Base-by-base conservation (phyloP, 2,888 invertebrate genomes). In the Agrochola lychnidis region DNA sequence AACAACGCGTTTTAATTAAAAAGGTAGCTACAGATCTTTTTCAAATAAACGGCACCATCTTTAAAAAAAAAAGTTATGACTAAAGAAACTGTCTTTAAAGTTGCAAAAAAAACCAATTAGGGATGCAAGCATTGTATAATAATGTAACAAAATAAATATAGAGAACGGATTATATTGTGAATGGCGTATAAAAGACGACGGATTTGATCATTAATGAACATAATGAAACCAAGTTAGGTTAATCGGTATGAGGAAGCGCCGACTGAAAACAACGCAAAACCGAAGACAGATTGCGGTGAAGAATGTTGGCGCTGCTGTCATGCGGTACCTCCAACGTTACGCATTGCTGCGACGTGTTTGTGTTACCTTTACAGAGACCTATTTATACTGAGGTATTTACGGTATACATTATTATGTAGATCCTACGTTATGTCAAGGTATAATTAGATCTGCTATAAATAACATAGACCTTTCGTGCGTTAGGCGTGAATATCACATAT, bases 181-280 rank as follows among this genome's bases (percentile, higher is more conserved):
- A 36, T 30, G 51, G 22, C 36, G 22, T 53, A 53, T 59, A 76
- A 19, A 51, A 53, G 42, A 48, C 30, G n/a, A 67, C n/a, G 25
- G 62, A 68, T 69, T 76, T 78, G 56, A 72, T 79, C 76, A 85
- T 77, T 56, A 71, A 75, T 76, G 56, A 82, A 71, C 51, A 66
- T 67, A 59, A 73, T 76, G 69, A 48, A 56, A 76, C 64, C 67
- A 64, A 76, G 73, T 82, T 66, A 76, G 67, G 68, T 79, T 78
- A 82, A 79, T 82, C 67, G 73, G 67, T 79, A 68, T 70, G 74
- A 76, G 79, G 79, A 81, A 74, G 78, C 82, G 79, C 78, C 63
- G 70, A 82, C 79, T 83, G 76, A 86, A 87, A 89, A 84, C 86
- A 89, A 88, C 81, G 86, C 85, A 80, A 79, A 82, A 84, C 82